Conservation (phyloP, 2,797 vertebrate species). For the Anabas testudineus region DNA sequence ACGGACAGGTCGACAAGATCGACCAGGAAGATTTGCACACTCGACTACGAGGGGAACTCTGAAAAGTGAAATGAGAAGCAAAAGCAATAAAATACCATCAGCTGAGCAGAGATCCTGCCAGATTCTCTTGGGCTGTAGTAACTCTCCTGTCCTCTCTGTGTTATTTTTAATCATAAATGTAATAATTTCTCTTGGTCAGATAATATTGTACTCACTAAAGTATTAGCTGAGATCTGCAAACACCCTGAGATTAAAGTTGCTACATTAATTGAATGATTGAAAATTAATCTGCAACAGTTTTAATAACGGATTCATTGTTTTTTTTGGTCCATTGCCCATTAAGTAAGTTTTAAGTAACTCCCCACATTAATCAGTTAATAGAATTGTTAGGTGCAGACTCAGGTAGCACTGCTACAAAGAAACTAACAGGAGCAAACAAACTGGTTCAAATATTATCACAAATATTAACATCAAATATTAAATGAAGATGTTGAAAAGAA, state of each 20-base stretch:
- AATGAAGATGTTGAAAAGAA: background rate
- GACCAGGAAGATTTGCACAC: constrained; percentile 93
- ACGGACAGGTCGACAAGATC: constrained; percentile 75
- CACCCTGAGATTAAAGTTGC: no score
- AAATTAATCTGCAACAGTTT: background rate
- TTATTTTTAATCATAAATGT: background rate
- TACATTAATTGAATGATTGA: background rate
- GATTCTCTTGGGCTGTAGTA: background rate
- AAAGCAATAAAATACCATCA: constrained; percentile 13
- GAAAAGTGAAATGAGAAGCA: constrained; percentile 46
- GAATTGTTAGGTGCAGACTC: background rate
- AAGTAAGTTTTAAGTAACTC: background rate
- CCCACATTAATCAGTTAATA: background rate
- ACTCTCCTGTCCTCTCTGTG: constrained; percentile 23
- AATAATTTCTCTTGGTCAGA: background rate
- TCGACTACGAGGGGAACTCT: constrained; percentile 91
- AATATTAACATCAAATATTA: no score
- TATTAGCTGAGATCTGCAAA: constrained; percentile 4
- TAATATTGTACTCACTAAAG: background rate
- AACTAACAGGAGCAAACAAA: no score
- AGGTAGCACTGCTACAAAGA: background rate
- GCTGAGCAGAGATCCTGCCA: background rate
- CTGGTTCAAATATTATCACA: no score
- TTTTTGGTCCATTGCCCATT: no score
- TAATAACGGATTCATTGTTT: background rate